phyloP scores from a whole-genome alignment of 2,797 vertebrate genomes.

The Vultur gryphus region DNA sequence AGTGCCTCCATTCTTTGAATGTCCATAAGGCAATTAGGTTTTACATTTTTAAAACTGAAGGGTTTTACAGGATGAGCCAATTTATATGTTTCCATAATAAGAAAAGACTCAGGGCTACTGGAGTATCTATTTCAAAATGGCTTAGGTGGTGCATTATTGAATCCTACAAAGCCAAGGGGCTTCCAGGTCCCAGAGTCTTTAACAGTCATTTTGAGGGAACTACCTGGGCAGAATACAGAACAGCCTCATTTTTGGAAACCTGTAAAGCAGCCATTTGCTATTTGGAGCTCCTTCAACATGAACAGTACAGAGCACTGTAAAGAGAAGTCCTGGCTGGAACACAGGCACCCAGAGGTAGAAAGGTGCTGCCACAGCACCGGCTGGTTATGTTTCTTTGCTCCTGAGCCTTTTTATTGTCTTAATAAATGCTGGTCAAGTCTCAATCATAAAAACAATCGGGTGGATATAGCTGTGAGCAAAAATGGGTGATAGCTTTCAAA shows the following conservation, averaged over 20 bases:
- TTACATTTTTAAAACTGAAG: slow-evolving; percentile 63
- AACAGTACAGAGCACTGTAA: background rate
- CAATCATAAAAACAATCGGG: background rate
- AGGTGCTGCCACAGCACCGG: background rate
- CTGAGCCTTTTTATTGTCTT: background rate
- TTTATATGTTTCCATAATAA: slow-evolving; percentile 60
- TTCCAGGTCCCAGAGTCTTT: slow-evolving; percentile 63
- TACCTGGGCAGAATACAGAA: slow-evolving; percentile 63
- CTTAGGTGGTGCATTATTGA: slow-evolving; percentile 67
- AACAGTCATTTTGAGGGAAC: slow-evolving; percentile 53
- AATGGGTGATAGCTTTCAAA: slow-evolving; percentile 39
- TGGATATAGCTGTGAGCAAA: slow-evolving; percentile 37
- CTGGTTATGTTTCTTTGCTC: background rate
- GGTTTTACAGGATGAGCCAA: slow-evolving; percentile 61
- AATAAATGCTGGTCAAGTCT: background rate
- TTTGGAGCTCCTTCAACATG: background rate
- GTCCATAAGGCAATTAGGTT: slow-evolving; percentile 75
- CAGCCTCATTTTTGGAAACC: slow-evolving; percentile 27
- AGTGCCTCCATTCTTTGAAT: slow-evolving; percentile 60
- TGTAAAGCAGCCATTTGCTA: background rate
- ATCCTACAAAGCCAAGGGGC: slow-evolving; percentile 67
- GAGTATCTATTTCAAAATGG: slow-evolving; percentile 48
- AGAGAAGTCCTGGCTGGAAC: background rate
- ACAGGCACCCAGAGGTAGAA: background rate
- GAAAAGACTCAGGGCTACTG: slow-evolving; percentile 61